These are phyloP conservation scores for Lucilia sericata DNA, from an alignment of 1,140 invertebrate species.

Conservation along the genomic window DNA sequence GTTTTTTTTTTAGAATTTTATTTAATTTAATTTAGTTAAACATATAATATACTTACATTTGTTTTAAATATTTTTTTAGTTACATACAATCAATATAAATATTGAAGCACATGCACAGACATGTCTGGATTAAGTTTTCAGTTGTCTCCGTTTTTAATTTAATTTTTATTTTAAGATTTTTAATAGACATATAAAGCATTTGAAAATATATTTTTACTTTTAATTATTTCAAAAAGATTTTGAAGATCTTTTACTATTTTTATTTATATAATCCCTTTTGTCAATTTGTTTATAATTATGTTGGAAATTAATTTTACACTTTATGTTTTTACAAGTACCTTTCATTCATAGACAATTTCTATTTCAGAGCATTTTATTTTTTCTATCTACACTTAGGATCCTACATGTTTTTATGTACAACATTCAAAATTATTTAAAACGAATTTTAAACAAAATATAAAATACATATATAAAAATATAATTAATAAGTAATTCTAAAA, in stretches of 20 bases:
- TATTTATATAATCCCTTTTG: neutral
- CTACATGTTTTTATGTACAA: neutral
- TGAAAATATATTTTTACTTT: constrained; percentile 37
- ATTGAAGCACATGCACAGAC: neutral
- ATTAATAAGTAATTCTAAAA: too few relatives aligned
- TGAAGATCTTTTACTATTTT: neutral
- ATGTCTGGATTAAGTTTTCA: neutral
- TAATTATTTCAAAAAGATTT: constrained; percentile 19
- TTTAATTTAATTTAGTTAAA: constrained; percentile 5
- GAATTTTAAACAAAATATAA: neutral
- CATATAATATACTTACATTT: neutral
- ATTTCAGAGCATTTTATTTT: neutral
- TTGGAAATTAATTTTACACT: neutral
- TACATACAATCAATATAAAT: constrained; percentile 4
- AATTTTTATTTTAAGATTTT: neutral
- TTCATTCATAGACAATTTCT: neutral
- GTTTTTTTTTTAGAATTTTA: constrained; percentile 25
- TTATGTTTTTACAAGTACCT: neutral
- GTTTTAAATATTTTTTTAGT: neutral
- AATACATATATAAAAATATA: neutral
- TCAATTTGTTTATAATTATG: neutral
- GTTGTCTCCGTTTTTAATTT: neutral
- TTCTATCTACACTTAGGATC: constrained; percentile 20
- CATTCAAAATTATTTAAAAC: neutral
- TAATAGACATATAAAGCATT: constrained; percentile 39